phyloP scores from a whole-genome alignment of 2,113 vertebrate genomes.

The Glareola pratincola region DNA sequence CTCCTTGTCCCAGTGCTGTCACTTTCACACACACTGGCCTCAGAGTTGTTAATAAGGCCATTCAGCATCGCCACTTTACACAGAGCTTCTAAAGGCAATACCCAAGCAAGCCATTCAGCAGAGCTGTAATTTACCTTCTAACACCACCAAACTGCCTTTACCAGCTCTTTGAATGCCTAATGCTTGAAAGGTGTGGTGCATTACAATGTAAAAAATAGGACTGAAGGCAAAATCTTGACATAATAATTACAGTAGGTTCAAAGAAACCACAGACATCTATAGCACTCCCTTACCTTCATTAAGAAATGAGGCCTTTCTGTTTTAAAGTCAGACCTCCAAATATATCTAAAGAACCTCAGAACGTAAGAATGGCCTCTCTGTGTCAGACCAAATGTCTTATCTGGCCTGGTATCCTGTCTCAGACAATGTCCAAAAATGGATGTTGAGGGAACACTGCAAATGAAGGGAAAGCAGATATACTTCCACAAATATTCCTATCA shows the following conservation, averaged over 20 bases:
- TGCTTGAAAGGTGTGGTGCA: neutral
- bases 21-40: neutral
- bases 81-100: neutral
- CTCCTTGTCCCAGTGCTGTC: neutral
- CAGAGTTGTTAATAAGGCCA: neutral
- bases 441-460: neutral
- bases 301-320: neutral
- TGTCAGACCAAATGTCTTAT: neutral
- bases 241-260: slow-evolving; percentile 29
- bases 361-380: neutral
- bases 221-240: slow-evolving; percentile 37
- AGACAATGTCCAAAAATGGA: neutral
- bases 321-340: neutral
- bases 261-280: neutral
- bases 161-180: slow-evolving; percentile 18
- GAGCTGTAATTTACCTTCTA: slow-evolving; percentile 6
- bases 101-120: neutral
- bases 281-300: neutral
- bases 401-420: neutral
- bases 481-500: neutral
- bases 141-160: neutral
- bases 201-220: slow-evolving; percentile 24
- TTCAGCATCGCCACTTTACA: neutral
- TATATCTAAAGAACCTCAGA: neutral
- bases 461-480: neutral